Evolutionary conservation across 2,888 invertebrate genomes (phyloP), one percentile per base, ranked within the genome.

Genomic region (Xanthorhoe spadicearia): DNA sequence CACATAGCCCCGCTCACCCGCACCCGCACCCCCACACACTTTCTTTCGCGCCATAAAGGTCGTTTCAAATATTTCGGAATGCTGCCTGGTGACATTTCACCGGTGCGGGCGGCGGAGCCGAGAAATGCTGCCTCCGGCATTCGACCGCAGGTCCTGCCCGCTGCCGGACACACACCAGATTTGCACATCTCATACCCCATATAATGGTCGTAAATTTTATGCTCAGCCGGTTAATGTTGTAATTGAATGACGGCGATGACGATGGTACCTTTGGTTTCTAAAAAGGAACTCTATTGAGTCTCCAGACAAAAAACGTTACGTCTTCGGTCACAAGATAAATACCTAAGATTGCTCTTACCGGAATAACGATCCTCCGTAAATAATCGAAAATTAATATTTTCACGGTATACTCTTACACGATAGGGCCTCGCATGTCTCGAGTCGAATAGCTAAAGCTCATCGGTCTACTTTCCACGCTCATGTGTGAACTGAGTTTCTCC

Each of bases 31-130:
- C 84, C 83, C 84, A 77, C 79, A 81, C 91, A 92, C 92, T 92
- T 92, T 93, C 92, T 92, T 92, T 93, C 92, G 92, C 92, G 91
- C 92, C 92, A 92, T 93, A 92, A 92, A 93, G 92, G 92, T 92
- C 92, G 92, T 92, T 92, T 93, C 92, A 93, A 93, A 93, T 92
- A 92, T 92, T 92, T 92, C 85, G 92, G 92, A 93, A 92, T 92
- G 92, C 88, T 85, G 92, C 87, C 88, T 88, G 91, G 92, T 92
- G 92, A 93, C 92, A 93, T 93, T 93, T 92, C 90, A 87, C 90
- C 91, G 72, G 72, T 87, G 85, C 86, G 83, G 83, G 81, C 81
- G 82, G 85, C 82, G 83, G 82, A 83, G 84, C 84, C 78, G 85
- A 83, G 85, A 85, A 84, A 84, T 86, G 86, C 86, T 84, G 87